Conservation (phyloP, 1,140 invertebrate species). For the Orchestia grillus region DNA sequence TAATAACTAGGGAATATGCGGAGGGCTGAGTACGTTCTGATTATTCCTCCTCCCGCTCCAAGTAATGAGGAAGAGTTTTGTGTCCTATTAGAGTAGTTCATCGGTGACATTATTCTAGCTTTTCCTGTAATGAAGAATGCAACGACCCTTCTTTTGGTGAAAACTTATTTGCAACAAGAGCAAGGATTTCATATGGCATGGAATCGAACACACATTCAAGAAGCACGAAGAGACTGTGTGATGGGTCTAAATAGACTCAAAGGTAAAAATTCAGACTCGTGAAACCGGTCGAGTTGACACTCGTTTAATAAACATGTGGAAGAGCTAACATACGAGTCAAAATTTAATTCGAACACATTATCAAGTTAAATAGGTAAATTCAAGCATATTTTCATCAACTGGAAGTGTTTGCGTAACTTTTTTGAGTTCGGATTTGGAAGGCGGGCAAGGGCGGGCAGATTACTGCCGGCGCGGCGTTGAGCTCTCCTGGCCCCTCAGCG, state of each 20-base stretch:
- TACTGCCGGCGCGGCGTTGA: constrained; percentile 14
- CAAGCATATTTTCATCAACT: background rate
- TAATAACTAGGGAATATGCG: too few species aligned
- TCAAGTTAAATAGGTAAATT: background rate
- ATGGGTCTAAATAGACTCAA: background rate
- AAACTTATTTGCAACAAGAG: too few species aligned
- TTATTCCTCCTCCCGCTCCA: too few species aligned
- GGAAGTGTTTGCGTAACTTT: background rate
- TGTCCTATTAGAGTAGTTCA: too few species aligned
- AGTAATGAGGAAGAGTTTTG: too few species aligned
- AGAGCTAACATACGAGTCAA: background rate
- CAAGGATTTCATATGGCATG: background rate
- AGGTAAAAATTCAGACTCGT: background rate
- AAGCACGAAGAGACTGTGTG: background rate
- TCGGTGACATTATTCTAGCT: too few species aligned
- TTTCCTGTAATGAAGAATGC: too few species aligned
- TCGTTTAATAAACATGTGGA: background rate
- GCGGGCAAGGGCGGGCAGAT: background rate
- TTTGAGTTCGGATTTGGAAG: background rate
- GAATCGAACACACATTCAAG: background rate
- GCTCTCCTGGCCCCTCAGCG: background rate
- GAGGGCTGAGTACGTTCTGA: too few species aligned
- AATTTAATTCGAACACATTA: background rate
- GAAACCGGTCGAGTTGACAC: background rate
- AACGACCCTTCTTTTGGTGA: too few species aligned